Conservation (phyloP, 1,140 invertebrate genomes). For the Neodiprion lecontei region DNA sequence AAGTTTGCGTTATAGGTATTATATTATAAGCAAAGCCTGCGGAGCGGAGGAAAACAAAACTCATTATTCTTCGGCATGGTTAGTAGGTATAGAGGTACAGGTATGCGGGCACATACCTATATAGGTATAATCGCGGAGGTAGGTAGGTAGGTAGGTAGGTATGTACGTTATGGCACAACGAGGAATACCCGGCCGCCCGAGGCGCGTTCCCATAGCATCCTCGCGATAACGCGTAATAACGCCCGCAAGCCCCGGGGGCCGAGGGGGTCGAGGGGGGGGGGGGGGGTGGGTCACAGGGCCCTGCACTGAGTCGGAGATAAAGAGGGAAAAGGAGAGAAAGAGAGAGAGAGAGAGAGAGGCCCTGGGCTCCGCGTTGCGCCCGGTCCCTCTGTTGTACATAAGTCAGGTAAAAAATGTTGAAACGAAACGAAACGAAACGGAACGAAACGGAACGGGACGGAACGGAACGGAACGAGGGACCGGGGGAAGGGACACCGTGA, state of each 20-base stretch:
- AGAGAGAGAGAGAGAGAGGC: constrained; percentile 21
- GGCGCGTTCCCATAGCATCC: constrained; percentile 58
- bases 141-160: not conserved
- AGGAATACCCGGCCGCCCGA: constrained; percentile 43
- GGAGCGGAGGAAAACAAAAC: constrained; percentile 9
- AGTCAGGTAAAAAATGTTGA: constrained; percentile 16
- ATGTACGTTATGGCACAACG: constrained; percentile 50
- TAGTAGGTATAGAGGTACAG: not conserved
- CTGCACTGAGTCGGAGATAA: constrained; percentile 29
- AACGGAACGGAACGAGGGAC: constrained; percentile 23
- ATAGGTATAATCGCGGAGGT: no score
- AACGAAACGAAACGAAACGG: not conserved
- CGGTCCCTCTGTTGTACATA: not conserved
- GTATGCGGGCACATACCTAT: no score
- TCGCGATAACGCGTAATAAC: constrained; percentile 55
- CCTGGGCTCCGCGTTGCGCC: not conserved
- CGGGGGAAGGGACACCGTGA: constrained; percentile 27
- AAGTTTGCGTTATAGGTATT: no score
- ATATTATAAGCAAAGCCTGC: not conserved
- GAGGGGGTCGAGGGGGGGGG: constrained; percentile 14
- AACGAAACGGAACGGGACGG: not conserved
- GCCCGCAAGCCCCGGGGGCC: constrained; percentile 43
- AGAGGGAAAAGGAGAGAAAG: not conserved
- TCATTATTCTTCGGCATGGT: constrained; percentile 28
- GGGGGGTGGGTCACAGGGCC: constrained; percentile 34